Base-by-base conservation (phyloP, 2,113 vertebrate genomes). In the Grus americana region DNA sequence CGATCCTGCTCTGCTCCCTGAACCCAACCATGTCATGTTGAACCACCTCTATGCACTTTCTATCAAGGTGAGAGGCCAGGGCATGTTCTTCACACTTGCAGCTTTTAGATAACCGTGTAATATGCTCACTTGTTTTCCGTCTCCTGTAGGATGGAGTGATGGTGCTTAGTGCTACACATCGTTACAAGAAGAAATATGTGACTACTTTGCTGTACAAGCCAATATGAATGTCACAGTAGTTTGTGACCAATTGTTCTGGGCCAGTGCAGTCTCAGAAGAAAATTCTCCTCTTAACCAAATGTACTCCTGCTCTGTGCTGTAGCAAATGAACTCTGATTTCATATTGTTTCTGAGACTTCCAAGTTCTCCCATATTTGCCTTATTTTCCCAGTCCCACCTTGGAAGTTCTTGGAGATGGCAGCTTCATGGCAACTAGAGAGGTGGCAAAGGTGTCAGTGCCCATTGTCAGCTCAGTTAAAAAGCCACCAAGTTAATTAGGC, bases 111-210 rank as follows among this genome's bases (percentile, higher is more conserved):
- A 32, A 14, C 47, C 6, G 0, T 29, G 81, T 62, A 20, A 24
- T 34, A 1, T 38, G 61, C 79, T 95, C n/a, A 88, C 80, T 83
- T 40, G 49, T 86, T 71, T 65, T 11, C 90, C 58, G 59, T 98
- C 75, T 95, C 91, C 82, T 93, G 79, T 55, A 99, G 99, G 99
- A 99, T 30, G 99, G 99, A 6, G 99, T 99, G 93, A 99, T 99
- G 99, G 99, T 99, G 90, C 99, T 99, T 71, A 99, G 99, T 8
- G 99, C 99, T 5, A 99, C 99, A 5, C 99, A 99, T 94, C 98
- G 99, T 55, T 99, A 99, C 98, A 99, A 99, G 97, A 99, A 99
- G 97, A 99, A 99, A 81, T 99, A 99, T 0, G 99, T 99, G 91
- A 99, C 99, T 68, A 99, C 99, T 30, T 98, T 99, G 49, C 98